Base-by-base conservation (phyloP, 2,113 vertebrate genomes). In the Tachysurus vachellii region DNA sequence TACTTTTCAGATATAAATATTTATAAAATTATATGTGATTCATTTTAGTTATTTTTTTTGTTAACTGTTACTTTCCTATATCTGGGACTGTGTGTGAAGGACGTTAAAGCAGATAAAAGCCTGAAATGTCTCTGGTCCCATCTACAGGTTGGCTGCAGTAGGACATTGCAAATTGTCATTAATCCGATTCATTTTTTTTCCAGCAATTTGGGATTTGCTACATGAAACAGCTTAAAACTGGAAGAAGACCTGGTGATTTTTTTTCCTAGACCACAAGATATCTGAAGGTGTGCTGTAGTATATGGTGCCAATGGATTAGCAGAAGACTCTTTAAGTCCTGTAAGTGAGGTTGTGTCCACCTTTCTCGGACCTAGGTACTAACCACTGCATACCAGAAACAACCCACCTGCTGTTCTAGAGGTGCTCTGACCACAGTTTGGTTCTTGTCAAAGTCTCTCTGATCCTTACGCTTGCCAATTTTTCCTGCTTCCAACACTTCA, bases 61-160 rank as follows among this genome's bases (percentile, higher is more conserved):
- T 73, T 50, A 50, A 73, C 10, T 73, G 7, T 28, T 77, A 5
- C 0, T n/a, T 77, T 77, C 47, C 23, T 16, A 12, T 16, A 12
- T n/a, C 21, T n/a, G 47, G 53, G 23, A 54, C 6, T 77, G 26
- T n/a, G 47, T 47, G 17, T 79, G 50, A 56, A 19, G 14, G n/a
- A 56, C 3, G 5, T 56, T 57, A 80, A 53, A 80, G 76, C 53
- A 54, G n/a, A 19, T 31, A 8, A 57, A 56, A 4, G n/a, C 2
- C 28, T 56, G 31, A 56, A 31, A 80, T 80, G 28, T 31, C 76
- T 80, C 76, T 80, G 76, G 21, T 28, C 28, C 76, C 76, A 80
- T 80, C 76, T 80, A 80, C 12, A 80, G 76, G 76, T 53, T 54
- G 76, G 53, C n/a, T 57, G 50, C n/a, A 31, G 76, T 36, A 42